phyloP scores from a whole-genome alignment of 1,140 invertebrate species.

The Cydia splendana region DNA sequence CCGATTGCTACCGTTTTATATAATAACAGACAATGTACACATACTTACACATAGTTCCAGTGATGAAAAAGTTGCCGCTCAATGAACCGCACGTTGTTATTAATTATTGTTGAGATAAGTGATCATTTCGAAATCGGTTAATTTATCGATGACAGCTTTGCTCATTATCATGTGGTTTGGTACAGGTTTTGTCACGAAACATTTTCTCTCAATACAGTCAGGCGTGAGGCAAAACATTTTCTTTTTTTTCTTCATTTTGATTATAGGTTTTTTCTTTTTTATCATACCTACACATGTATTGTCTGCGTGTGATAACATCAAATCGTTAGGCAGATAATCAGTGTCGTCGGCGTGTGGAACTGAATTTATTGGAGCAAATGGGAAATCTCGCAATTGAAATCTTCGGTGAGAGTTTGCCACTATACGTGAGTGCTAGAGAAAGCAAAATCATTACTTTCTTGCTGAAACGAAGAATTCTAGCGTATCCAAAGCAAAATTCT shows the following conservation, averaged over 20 bases:
- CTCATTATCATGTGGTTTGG: slow-evolving; percentile 14
- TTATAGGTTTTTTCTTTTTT: not conserved
- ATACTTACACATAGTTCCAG: not conserved
- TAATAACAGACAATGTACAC: not conserved
- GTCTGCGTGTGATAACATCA: not conserved
- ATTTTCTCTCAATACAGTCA: not conserved
- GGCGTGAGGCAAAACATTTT: not conserved
- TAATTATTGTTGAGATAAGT: slow-evolving; percentile 1
- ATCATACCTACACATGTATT: not conserved
- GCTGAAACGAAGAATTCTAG: slow-evolving; percentile 7
- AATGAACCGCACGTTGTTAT: not conserved
- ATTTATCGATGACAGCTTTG: slow-evolving; percentile 1
- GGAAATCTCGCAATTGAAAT: slow-evolving; percentile 2
- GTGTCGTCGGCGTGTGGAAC: slow-evolving; percentile 16
- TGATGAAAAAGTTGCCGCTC: slow-evolving; percentile 2
- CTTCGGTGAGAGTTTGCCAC: slow-evolving; percentile 17
- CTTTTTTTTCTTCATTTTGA: not conserved
- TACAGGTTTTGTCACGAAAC: slow-evolving; percentile 5
- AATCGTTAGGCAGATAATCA: slow-evolving; percentile 6
- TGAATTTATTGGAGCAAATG: slow-evolving; percentile 19
- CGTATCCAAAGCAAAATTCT: not conserved
- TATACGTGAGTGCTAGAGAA: not conserved
- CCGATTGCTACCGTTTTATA: slow-evolving; percentile 16
- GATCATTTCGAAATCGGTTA: slow-evolving; percentile 4
- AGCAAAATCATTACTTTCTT: not conserved